Percentiles rank a stretch among this genome's conserved stretches.
These are phyloP conservation scores for Nasonovia ribisnigri DNA, from an alignment of 2,888 invertebrate species.

Conservation along the genomic window DNA sequence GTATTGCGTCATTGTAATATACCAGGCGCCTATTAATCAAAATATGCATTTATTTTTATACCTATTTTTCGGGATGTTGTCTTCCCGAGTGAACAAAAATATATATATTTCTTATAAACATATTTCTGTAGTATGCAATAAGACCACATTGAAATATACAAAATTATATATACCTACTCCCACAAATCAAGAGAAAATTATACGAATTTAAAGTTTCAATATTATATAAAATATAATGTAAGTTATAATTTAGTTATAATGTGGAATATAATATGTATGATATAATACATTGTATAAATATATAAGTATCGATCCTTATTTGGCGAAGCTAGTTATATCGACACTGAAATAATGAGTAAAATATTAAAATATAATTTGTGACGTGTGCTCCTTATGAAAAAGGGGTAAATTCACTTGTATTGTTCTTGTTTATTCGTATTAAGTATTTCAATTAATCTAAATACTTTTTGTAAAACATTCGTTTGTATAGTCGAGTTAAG, in stretches of 20 bases:
- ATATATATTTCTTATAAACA: not conserved
- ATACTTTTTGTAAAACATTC: not conserved
- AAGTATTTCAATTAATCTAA: not conserved
- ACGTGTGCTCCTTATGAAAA: conserved; percentile 36
- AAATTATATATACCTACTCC: not conserved
- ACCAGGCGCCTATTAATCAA: not conserved
- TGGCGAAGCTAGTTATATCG: conserved; percentile 8
- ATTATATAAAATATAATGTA: not conserved
- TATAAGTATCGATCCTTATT: conserved; percentile 26
- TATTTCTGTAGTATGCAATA: not conserved
- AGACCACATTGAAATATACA: not conserved
- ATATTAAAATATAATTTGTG: not conserved
- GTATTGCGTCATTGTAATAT: not conserved
- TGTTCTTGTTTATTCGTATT: not conserved
- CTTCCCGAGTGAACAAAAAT: not conserved
- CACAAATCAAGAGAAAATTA: not conserved
- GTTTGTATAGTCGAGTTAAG: too few species aligned
- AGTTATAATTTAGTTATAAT: not conserved
- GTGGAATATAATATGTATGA: not conserved
- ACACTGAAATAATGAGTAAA: conserved; percentile 9
- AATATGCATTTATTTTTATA: not conserved
- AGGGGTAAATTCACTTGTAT: not conserved
- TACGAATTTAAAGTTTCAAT: not conserved
- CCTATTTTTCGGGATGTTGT: not conserved
- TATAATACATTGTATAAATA: not conserved